Conservation (phyloP, 30 jellyfish, hydroid and myxozoan species). For the Turritopsis dohrnii region DNA sequence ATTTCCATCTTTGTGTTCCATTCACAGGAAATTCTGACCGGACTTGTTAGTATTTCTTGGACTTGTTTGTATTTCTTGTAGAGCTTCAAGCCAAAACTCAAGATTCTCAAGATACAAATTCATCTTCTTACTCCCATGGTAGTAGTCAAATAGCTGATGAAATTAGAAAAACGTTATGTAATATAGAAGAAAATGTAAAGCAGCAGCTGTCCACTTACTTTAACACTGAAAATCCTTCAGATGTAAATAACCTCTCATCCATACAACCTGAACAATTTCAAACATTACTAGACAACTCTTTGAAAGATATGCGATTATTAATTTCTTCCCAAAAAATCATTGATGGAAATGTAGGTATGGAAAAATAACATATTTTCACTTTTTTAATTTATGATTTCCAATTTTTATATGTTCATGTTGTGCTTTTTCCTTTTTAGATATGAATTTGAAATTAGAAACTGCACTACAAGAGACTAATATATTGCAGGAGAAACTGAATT, state of each 20-base stretch:
- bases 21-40: too few species aligned
- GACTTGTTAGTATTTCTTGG: neutral
- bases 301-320: neutral
- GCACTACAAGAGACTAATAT: constrained; percentile 59
- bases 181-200: neutral
- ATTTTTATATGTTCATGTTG: neutral
- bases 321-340: neutral
- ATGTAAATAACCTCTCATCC: neutral
- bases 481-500: constrained; percentile 51
- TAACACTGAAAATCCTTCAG: neutral
- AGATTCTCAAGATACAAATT: neutral
- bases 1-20: too few species aligned
- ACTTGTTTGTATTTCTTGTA: neutral
- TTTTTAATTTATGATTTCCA: neutral
- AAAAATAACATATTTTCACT: neutral
- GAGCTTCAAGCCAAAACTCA: neutral
- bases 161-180: neutral
- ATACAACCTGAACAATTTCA: neutral
- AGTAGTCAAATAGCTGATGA: neutral
- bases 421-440: constrained; percentile 30
- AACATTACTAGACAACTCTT: constrained; percentile 11
- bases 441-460: constrained; percentile 51
- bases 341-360: neutral
- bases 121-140: neutral
- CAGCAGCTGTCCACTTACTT: neutral